Base-by-base conservation (phyloP, 2,113 vertebrate genomes). In the Istiophorus platypterus region DNA sequence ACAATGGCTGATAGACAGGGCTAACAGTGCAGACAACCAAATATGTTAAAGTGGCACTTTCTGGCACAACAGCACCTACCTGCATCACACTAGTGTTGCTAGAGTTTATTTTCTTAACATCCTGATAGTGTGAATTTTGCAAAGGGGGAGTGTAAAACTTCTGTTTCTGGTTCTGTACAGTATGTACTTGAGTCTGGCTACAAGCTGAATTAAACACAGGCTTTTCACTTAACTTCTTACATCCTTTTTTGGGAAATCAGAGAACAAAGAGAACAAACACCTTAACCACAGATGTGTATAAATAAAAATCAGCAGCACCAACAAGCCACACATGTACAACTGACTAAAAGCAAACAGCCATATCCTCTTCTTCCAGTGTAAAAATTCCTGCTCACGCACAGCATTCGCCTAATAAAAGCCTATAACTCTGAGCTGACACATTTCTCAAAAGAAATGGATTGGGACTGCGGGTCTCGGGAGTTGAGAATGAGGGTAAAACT, bases 281-380 rank as follows among this genome's bases (percentile, higher is more conserved):
- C 57, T 75, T 11, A 31, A 67, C 78, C 45, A 63, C 59, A 78
- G 27, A 84, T 52, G 70, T 62, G 54, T 13, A 57, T 20, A 29
- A 12, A 72, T 47, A 56, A 29, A 31, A 85, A 37, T 26, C 11
- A 41, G 29, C 41, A 59, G 29, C 49, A 37, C 18, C 59, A 14
- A 14, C 37, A 22, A 63, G 71, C 49, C 70, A 71, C 62, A 81
- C 24, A 52, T n/a, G 37, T 34, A 51, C 10, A 54, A 49, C 5
- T 58, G 59, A 58, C 57, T 45, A 13, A 52, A 68, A 69, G 37
- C 26, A 75, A 41, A 72, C 18, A 7, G 39, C 54, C 22, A 41
- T 11, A 61, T 52, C 27, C 10, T 64, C 63, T 22, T 56, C 0
- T 22, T 11, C 12, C 5, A 24, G 31, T 27, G 20, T 15, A 31